Percentiles rank a stretch among this genome's conserved stretches.
These are phyloP conservation scores for Ceratotherium simum DNA, from an alignment of 2,113 vertebrate species.

Conservation along the genomic window DNA sequence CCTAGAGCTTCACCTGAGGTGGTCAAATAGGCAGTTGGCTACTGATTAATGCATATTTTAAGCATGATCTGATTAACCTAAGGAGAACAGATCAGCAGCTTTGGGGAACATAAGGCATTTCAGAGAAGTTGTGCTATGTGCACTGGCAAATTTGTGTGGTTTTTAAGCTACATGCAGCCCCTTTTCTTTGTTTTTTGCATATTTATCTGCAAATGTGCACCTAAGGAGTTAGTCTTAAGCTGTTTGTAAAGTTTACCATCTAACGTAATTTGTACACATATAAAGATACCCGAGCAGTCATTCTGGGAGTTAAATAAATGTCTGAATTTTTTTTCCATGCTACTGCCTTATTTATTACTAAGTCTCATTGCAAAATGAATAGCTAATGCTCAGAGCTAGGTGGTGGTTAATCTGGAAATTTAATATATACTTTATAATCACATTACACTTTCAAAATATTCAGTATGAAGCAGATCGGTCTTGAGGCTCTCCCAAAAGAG, in stretches of 20 bases:
- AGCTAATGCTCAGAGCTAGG: background rate
- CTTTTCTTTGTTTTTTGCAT: background rate
- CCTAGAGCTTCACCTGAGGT: background rate
- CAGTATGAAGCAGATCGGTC: background rate
- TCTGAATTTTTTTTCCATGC: background rate
- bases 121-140: constrained; percentile 19
- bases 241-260: background rate
- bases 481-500: constrained; percentile 6
- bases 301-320: constrained; percentile 56
- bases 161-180: rapidly evolving
- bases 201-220: constrained; percentile 28
- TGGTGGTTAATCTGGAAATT: constrained; percentile 14
- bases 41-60: constrained; percentile 42
- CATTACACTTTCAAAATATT: background rate
- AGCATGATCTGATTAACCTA: constrained; percentile 24
- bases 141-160: background rate
- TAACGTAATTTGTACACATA: background rate
- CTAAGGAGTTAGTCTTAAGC: background rate
- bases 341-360: constrained; percentile 46
- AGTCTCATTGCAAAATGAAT: background rate
- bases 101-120: constrained; percentile 59
- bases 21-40: background rate
- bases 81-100: constrained; percentile 11
- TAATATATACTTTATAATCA: constrained; percentile 42
- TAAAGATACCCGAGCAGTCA: background rate